Base-by-base conservation (phyloP, 1,140 invertebrate genomes). In the Wasmannia auropunctata region DNA sequence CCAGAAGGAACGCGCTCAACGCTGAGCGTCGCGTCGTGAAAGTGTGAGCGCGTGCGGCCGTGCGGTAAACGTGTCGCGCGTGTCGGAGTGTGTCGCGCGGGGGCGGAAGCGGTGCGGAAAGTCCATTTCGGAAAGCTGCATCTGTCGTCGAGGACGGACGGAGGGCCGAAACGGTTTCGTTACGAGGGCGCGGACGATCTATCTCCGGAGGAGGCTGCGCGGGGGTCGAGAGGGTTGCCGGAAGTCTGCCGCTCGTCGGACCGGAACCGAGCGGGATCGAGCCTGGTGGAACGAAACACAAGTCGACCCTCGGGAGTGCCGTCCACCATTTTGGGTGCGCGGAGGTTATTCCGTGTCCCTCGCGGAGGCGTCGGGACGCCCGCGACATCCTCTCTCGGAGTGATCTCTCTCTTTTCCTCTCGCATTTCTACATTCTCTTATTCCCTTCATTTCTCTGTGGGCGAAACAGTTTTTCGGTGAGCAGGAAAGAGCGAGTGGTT, bases 271-370 rank as follows among this genome's bases (percentile, higher is more conserved):
- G 60, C 34, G 74, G 56, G 84, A 40, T 72, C 40, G 75, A 22
- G 79, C 65, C 58, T 80, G 86, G 46, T 65, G 63, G 85, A 88
- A 77, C 70, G 79, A 85, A 77, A 91, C 89, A 87, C 92, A 40
- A 43, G 25, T 83, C n/a, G 37, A 14, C 67, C 25, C 54, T 83
- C 81, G 93, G 93, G 93, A 94, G 93, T 94, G 93, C 90, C 93
- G 93, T 93, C 94, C 93, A 94, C 94, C 94, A 95, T 95, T 94
- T 95, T 95, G 93, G 87, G 88, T 93, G 92, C 91, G 92, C 92
- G 79, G 79, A 94, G 93, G 93, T 94, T 94, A 93, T 93, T 94
- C 89, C 83, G 75, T 86, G 72, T 65, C 25, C 28, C 49, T 72
- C 51, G 19, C 25, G 40, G 31, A 83, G 25, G 37, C 37, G 25